These are phyloP conservation scores for Lacanobia wlatinum DNA, from an alignment of 2,888 invertebrate species.

Conservation along the genomic window DNA sequence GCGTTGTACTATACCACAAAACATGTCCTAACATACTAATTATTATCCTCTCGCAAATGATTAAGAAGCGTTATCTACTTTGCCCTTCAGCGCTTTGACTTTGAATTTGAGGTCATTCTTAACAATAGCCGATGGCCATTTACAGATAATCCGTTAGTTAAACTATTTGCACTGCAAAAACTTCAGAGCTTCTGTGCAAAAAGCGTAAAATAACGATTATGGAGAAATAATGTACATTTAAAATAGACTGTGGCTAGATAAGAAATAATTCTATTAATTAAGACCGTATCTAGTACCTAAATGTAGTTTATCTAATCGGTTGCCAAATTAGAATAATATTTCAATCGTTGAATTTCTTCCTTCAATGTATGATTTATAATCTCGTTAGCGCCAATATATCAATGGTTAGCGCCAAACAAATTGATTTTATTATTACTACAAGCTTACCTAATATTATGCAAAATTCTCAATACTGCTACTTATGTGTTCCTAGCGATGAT, in stretches of 20 bases:
- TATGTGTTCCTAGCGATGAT: slow-evolving; percentile 27
- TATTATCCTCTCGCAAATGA: neutral
- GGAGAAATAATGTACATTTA: neutral
- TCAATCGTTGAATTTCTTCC: neutral
- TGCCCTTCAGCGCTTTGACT: slow-evolving; percentile 49
- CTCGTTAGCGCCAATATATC: too few relatives aligned
- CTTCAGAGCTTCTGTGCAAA: slow-evolving; percentile 14
- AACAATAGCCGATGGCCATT: slow-evolving; percentile 36
- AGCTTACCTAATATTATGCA: neutral
- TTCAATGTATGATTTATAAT: too few relatives aligned
- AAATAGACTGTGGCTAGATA: too few relatives aligned
- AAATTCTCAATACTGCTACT: slow-evolving; percentile 22
- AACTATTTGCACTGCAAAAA: slow-evolving; percentile 35
- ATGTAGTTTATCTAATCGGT: neutral
- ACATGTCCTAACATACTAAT: slow-evolving; percentile 2
- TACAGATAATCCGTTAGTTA: slow-evolving; percentile 43
- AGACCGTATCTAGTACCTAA: too few relatives aligned
- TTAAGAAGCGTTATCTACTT: slow-evolving; percentile 10
- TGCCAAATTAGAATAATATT: slow-evolving; percentile 5
- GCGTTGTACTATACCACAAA: too few relatives aligned
- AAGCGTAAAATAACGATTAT: slow-evolving; percentile 1
- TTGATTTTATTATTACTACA: slow-evolving; percentile 1
- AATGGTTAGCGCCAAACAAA: slow-evolving; percentile 14
- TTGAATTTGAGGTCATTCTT: slow-evolving; percentile 53
- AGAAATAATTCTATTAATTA: neutral